Evolutionary conservation across 2,888 invertebrate genomes (phyloP).

Genomic region (Melieria picta): DNA sequence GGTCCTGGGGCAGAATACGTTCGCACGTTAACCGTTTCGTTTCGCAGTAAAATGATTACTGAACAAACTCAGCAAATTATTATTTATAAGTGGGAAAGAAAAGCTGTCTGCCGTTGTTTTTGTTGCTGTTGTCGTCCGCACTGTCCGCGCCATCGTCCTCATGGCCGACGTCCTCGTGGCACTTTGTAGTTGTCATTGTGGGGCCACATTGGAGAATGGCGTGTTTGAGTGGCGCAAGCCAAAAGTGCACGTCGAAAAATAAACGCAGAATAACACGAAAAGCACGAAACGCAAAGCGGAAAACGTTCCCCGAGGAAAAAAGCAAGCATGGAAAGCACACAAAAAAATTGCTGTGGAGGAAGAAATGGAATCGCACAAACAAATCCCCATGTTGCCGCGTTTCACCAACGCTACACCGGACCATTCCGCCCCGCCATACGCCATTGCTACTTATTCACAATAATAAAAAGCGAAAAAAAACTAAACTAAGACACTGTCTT

Average conservation of each 20-base stretch:
- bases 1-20: constrained; percentile 27
- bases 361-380: too few relatives aligned
- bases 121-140: neutral
- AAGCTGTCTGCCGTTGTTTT: constrained; percentile 15
- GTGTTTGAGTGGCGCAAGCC: neutral
- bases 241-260: neutral
- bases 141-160: neutral
- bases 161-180: neutral
- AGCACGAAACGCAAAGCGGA: neutral
- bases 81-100: constrained; percentile 32
- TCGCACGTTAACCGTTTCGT: constrained; percentile 35
- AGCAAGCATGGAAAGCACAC: too few relatives aligned
- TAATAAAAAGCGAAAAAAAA: constrained; percentile 33
- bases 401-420: too few relatives aligned
- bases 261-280: neutral
- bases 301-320: too few relatives aligned
- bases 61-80: constrained; percentile 35
- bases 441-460: neutral
- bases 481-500: neutral
- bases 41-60: constrained; percentile 40
- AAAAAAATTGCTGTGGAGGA: too few relatives aligned
- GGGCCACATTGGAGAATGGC: neutral
- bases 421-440: too few relatives aligned
- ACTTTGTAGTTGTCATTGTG: neutral
- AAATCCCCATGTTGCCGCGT: too few relatives aligned